Evolutionary conservation across 2,113 vertebrate genomes (phyloP).

Genomic region (Artemisiospiza belli): DNA sequence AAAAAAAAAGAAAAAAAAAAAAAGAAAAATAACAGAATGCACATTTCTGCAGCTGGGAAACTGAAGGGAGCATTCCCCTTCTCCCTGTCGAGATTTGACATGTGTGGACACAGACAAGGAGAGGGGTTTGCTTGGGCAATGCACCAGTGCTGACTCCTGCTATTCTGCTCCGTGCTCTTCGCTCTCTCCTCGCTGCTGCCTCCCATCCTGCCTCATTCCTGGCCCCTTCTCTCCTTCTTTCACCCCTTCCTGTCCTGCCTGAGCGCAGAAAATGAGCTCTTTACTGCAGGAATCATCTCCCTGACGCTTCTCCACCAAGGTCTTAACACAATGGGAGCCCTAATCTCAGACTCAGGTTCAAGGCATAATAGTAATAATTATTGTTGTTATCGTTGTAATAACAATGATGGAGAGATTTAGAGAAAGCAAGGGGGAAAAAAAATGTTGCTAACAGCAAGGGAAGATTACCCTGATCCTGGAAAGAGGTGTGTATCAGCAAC

Average conservation of each 20-base stretch:
- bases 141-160: slow-evolving; percentile 53
- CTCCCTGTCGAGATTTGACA: slow-evolving; percentile 39
- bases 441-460: slow-evolving; percentile 28
- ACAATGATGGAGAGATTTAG: slow-evolving; percentile 54
- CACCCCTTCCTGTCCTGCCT: slow-evolving; percentile 32
- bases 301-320: neutral
- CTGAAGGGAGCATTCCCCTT: slow-evolving; percentile 28
- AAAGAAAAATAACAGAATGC: neutral
- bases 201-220: slow-evolving; percentile 52
- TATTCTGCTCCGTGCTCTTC: slow-evolving; percentile 50
- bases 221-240: slow-evolving; percentile 19
- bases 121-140: slow-evolving; percentile 56
- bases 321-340: slow-evolving; percentile 16
- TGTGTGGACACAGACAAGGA: slow-evolving; percentile 60
- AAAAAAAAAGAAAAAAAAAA: no score
- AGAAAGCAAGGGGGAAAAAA: neutral
- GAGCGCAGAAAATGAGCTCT: neutral
- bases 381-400: slow-evolving; percentile 50
- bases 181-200: neutral
- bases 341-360: slow-evolving; percentile 22
- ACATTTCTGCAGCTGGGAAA: slow-evolving; percentile 1
- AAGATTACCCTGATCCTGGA: slow-evolving; percentile 55
- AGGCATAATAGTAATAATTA: slow-evolving; percentile 40
- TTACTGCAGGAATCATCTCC: neutral
- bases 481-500: slow-evolving; percentile 45